A percentile compares a stretch with the other conserved stretches of the same genome.
Evolutionary conservation across 2,888 invertebrate genomes (phyloP).

Genomic region (Electrophaes corylata): DNA sequence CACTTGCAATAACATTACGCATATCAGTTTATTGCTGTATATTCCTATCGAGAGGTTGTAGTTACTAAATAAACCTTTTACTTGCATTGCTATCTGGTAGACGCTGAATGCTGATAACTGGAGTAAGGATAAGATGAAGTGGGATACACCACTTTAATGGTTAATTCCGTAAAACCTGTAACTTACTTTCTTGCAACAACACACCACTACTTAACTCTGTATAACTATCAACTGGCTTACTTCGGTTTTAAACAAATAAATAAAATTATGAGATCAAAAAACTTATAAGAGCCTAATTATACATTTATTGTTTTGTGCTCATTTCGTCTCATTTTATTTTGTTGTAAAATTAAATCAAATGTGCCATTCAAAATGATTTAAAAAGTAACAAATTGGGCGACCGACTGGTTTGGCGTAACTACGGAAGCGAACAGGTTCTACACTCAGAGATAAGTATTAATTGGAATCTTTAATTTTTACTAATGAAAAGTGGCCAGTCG

Average conservation of each 20-base stretch:
- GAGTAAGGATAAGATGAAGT: conserved; percentile 38
- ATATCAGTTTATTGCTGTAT: conserved; percentile 31
- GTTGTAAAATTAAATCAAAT: conserved; percentile 29
- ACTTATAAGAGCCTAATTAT: background rate
- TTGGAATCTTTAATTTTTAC: conserved; percentile 73
- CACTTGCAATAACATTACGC: conserved; percentile 28
- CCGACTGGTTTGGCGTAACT: conserved; percentile 74
- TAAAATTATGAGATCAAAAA: background rate
- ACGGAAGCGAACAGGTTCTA: conserved; percentile 80
- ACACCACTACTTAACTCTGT: background rate
- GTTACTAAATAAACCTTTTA: conserved; percentile 39
- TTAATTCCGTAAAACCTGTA: conserved; percentile 44
- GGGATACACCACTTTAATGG: conserved; percentile 44
- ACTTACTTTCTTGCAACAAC: conserved; percentile 46
- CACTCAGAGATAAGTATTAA: conserved; percentile 68
- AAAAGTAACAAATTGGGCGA: conserved; percentile 62
- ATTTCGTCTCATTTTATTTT: conserved; percentile 10
- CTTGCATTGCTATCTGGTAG: conserved; percentile 10
- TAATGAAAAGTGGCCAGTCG: conserved; percentile 63
- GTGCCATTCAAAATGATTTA: conserved; percentile 44
- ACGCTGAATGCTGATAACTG: conserved; percentile 37
- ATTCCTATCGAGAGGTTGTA: conserved; percentile 34
- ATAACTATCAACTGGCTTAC: background rate
- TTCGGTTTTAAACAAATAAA: background rate
- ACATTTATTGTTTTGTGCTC: background rate